A percentile compares a stretch with the other conserved stretches of the same genome.
Conservation (phyloP, 2,797 vertebrate genomes). For the Ataeniobius toweri region DNA sequence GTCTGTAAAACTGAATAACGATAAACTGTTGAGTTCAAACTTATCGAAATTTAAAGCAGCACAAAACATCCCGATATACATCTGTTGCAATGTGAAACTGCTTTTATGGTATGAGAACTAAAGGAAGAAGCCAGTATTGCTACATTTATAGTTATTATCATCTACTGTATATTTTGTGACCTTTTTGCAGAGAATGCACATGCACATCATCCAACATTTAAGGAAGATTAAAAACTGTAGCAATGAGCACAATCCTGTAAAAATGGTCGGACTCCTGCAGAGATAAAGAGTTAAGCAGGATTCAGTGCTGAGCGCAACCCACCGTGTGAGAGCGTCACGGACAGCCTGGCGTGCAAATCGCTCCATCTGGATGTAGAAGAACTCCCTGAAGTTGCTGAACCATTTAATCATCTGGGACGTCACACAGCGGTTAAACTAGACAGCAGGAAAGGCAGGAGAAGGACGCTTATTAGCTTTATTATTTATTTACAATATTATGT, state of each 20-base stretch:
- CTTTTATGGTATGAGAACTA: background rate
- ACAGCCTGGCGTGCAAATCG: conserved; percentile 84
- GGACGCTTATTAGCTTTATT: background rate
- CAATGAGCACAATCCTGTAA: background rate
- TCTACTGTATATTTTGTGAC: background rate
- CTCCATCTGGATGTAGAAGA: conserved; percentile 89
- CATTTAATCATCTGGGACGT: conserved; percentile 88
- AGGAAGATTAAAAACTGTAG: background rate
- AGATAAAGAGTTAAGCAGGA: conserved; percentile 23
- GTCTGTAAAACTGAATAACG: too few relatives aligned
- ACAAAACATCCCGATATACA: background rate
- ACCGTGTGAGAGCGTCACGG: conserved; percentile 79
- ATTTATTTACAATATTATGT: background rate
- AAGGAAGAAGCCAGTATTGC: background rate
- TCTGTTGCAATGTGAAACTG: background rate
- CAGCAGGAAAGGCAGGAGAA: conserved; percentile 25
- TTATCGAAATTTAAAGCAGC: background rate
- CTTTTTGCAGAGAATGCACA: background rate
- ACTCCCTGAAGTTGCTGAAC: conserved; percentile 88
- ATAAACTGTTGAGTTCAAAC: background rate
- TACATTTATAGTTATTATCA: background rate
- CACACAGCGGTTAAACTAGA: conserved; percentile 84
- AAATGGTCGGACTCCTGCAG: background rate
- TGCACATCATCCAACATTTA: background rate
- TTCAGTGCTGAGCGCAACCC: conserved; percentile 35